A percentile compares a stretch with the other conserved stretches of the same genome.
These are phyloP conservation scores for Molossus molossus DNA, from an alignment of 2,797 vertebrate genomes.

Conservation along the genomic window DNA sequence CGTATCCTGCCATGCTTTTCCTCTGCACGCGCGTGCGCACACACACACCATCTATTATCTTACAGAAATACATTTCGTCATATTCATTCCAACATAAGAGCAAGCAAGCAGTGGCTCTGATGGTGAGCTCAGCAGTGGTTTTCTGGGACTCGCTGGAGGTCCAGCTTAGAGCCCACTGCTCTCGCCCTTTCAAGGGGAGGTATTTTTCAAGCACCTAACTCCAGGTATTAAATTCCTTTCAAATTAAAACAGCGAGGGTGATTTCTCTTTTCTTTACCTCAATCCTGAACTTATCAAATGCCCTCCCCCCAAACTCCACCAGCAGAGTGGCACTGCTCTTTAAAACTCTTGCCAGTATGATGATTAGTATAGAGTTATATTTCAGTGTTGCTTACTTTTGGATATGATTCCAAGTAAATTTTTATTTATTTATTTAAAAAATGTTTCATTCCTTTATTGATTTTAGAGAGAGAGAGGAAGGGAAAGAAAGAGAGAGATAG, in stretches of 20 bases:
- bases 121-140: neutral
- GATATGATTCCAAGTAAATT: slow-evolving; percentile 8
- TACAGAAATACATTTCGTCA: neutral
- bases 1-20: neutral
- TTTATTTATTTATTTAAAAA: neutral
- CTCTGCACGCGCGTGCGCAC: neutral
- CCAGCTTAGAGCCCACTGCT: neutral
- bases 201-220: neutral
- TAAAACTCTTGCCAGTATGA: neutral
- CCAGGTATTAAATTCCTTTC: neutral
- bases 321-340: neutral
- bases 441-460: no score
- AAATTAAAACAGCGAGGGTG: neutral
- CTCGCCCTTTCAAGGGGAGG: neutral
- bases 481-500: no score
- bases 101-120: neutral
- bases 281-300: neutral
- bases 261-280: neutral
- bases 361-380: neutral
- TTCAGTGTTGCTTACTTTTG: neutral
- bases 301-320: no score
- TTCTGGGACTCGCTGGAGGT: neutral
- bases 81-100: neutral
- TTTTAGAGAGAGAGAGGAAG: no score
- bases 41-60: neutral